phyloP scores from a whole-genome alignment of 2,888 invertebrate species.

The Cancer borealis region DNA sequence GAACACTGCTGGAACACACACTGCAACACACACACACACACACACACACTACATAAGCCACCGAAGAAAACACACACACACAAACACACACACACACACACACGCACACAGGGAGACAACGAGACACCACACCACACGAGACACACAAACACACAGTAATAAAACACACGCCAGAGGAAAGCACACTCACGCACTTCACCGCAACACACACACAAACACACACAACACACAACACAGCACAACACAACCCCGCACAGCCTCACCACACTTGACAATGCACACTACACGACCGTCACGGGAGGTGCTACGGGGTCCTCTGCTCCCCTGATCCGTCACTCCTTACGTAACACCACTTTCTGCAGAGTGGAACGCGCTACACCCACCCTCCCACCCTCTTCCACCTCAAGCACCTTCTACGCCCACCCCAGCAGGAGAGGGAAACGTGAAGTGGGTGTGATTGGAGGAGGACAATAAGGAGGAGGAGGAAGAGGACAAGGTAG shows the following conservation, averaged over 20 bases:
- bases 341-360: neutral
- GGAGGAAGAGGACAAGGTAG: neutral
- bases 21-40: neutral
- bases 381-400: too few relatives aligned
- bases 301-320: neutral
- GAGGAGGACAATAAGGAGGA: neutral
- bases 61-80: too few relatives aligned
- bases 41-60: too few relatives aligned
- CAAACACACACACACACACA: too few relatives aligned
- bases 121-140: too few relatives aligned
- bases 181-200: neutral
- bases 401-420: too few relatives aligned
- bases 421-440: too few relatives aligned
- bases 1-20: neutral
- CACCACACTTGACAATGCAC: conserved; percentile 10
- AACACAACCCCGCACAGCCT: neutral
- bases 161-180: neutral
- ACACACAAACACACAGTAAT: too few relatives aligned
- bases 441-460: neutral
- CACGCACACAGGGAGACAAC: too few relatives aligned
- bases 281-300: neutral
- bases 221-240: neutral
- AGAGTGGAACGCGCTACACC: too few relatives aligned
- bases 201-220: neutral
- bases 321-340: neutral